Percentiles rank a stretch among this genome's conserved stretches.
phyloP scores from a whole-genome alignment of 2,113 vertebrate genomes.

The Poecilia latipinna region DNA sequence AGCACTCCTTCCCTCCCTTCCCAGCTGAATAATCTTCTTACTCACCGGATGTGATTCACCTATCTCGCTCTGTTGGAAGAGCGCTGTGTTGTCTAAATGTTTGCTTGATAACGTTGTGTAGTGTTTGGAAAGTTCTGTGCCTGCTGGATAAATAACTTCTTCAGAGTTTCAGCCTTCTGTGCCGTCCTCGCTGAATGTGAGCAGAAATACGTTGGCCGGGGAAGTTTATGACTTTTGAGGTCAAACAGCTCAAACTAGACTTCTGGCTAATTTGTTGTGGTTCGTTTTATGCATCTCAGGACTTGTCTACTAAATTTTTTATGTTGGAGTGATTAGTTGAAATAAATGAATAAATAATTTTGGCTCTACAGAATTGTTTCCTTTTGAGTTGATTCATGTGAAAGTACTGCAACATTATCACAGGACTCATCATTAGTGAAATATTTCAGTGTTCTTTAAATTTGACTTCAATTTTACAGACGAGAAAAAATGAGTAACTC shows the following conservation, averaged over 20 bases:
- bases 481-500: not conserved
- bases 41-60: constrained; percentile 79
- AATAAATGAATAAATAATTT: not conserved
- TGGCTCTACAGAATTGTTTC: too few species aligned
- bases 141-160: constrained; percentile 64
- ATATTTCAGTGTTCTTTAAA: too few species aligned
- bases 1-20: constrained; percentile 27
- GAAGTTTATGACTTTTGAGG: not conserved
- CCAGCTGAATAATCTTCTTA: constrained; percentile 71
- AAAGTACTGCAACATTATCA: too few species aligned
- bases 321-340: not conserved
- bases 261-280: too few species aligned
- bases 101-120: constrained; percentile 66
- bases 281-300: not conserved
- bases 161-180: constrained; percentile 17
- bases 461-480: too few species aligned
- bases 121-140: constrained; percentile 66
- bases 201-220: not conserved
- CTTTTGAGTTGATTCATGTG: too few species aligned
- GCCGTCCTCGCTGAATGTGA: constrained; percentile 21
- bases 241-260: not conserved
- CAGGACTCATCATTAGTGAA: too few species aligned
- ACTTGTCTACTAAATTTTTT: not conserved
- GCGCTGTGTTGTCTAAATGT: constrained; percentile 70
- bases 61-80: constrained; percentile 57